Conservation (phyloP, 2,888 invertebrate genomes). For the Aplocera efformata region DNA sequence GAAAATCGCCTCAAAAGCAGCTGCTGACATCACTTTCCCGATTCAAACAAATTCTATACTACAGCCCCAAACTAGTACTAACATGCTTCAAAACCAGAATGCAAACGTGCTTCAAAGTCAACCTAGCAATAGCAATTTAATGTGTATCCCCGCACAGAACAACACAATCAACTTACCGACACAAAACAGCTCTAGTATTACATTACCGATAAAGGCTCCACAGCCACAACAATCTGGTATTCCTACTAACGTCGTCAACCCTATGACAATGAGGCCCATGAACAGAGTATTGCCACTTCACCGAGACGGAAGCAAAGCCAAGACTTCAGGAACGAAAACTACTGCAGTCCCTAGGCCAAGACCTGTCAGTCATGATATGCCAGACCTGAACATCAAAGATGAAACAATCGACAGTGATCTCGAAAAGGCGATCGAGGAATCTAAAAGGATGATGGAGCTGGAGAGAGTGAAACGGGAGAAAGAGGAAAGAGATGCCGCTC, state of each 20-base stretch:
- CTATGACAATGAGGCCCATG: slow-evolving; percentile 85
- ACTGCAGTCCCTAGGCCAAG: slow-evolving; percentile 53
- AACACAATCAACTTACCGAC: slow-evolving; percentile 72
- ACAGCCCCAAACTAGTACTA: slow-evolving; percentile 46
- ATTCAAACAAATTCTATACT: slow-evolving; percentile 51
- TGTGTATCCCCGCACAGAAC: slow-evolving; percentile 70
- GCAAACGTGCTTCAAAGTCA: slow-evolving; percentile 15
- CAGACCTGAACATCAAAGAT: slow-evolving; percentile 74
- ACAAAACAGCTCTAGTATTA: slow-evolving; percentile 79
- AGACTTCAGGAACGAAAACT: slow-evolving; percentile 53
- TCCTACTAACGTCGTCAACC: slow-evolving; percentile 87
- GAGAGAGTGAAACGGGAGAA: slow-evolving; percentile 69
- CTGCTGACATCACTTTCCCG: slow-evolving; percentile 66
- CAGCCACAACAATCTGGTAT: slow-evolving; percentile 82
- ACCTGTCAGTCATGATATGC: slow-evolving; percentile 72
- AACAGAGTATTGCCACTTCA: slow-evolving; percentile 90
- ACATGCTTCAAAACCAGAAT: slow-evolving; percentile 27
- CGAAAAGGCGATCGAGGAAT: slow-evolving; percentile 74
- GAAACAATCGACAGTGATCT: slow-evolving; percentile 75
- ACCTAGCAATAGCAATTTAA: slow-evolving; percentile 50
- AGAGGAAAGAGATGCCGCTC: slow-evolving; percentile 65
- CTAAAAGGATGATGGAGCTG: slow-evolving; percentile 73
- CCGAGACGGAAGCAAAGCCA: slow-evolving; percentile 80
- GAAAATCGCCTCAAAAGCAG: slow-evolving; percentile 69
- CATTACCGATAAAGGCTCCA: slow-evolving; percentile 79